Percentiles rank a stretch among this genome's conserved stretches.
phyloP scores from a whole-genome alignment of 2,888 invertebrate species.

The Tubulanus polymorphus region DNA sequence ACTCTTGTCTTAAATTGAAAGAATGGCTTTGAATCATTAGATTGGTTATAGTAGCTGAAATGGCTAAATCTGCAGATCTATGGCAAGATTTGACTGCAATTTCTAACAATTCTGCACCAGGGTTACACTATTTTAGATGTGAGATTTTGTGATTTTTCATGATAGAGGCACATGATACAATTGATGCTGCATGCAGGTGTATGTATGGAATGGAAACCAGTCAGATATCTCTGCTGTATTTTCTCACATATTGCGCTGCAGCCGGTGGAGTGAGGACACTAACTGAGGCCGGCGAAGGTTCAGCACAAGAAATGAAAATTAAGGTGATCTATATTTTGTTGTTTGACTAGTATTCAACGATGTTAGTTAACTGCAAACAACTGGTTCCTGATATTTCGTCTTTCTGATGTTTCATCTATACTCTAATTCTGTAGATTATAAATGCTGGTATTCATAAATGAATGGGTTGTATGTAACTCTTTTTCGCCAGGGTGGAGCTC shows the following conservation, averaged over 20 bases:
- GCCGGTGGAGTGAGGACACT: conserved; percentile 41
- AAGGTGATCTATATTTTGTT: conserved; percentile 27
- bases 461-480: not conserved
- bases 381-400: too few species aligned
- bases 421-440: not conserved
- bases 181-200: conserved; percentile 34
- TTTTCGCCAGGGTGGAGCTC: conserved; percentile 40
- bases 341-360: too few species aligned
- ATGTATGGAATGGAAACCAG: conserved; percentile 45
- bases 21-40: too few species aligned
- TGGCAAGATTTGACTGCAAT: not conserved
- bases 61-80: too few species aligned
- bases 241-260: conserved; percentile 39
- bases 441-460: not conserved
- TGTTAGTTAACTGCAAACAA: too few species aligned
- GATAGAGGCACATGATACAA: conserved; percentile 37
- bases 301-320: conserved; percentile 46
- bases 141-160: too few species aligned
- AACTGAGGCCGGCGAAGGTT: conserved; percentile 35
- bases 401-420: not conserved
- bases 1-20: too few species aligned
- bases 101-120: too few species aligned
- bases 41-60: too few species aligned
- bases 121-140: too few species aligned
- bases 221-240: conserved; percentile 49